Base-by-base conservation (phyloP, 2,888 invertebrate genomes). In the Shargacucullia verbasci region DNA sequence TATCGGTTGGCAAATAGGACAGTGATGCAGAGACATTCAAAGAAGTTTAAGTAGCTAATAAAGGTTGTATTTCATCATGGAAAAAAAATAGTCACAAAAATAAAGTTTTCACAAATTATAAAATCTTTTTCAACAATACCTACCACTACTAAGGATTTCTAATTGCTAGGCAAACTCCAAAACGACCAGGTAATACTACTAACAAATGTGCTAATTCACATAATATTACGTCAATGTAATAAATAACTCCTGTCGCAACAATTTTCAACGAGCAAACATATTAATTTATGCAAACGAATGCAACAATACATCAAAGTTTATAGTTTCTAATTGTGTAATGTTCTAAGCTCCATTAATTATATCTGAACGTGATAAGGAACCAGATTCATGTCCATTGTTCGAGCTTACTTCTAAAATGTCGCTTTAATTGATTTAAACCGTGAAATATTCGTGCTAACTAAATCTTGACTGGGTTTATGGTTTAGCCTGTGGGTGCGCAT, bases 301-400 rank as follows among this genome's bases (percentile, higher is more conserved):
- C 61, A 53, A 59, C 64, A 68, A 70, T 75, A 76, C 62, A 59
- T 73, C 69, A 70, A 74, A 68, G 66, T 70, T 66, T 75, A 65
- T 76, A 69, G 76, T 73, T 73, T 73, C 70, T 78, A 79, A 84
- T 82, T 81, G 72, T 78, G 79, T 73, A 80, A 79, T 75, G 55
- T 60, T 65, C 73, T 69, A 55, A 73, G 61, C 61, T 74, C 80
- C 81, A 84, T 84, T 84, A 80, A 84, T 84, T 82, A 83, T 82
- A 81, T 82, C 79, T 64, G 59, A 54, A 47, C 33, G 50, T 75
- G 84, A 84, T 84, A 84, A 83, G 68, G 60, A 77, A 77, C 80
- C 78, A 73, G 78, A 78, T 71, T 78, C 77, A 71, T 71, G 77
- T 72, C 78, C 63, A 83, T 82, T 83, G 83, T 84, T 83, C 76